Conservation (phyloP, 2,797 vertebrate genomes). For the Harpagifer antarcticus region DNA sequence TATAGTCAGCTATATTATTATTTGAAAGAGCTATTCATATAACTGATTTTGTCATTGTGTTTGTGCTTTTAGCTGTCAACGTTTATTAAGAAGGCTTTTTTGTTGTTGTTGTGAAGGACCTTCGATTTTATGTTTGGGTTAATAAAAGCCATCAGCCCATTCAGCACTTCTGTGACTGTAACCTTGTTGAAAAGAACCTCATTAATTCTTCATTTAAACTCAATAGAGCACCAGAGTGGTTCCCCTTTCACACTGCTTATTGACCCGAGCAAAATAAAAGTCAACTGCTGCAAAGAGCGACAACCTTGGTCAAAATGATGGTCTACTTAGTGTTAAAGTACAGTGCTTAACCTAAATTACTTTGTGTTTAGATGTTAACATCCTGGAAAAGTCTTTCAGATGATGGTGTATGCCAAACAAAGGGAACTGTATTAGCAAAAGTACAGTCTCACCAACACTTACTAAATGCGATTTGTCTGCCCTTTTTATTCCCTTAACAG, state of each 20-base stretch:
- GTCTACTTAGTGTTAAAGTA: constrained; percentile 6
- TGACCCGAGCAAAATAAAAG: constrained; percentile 47
- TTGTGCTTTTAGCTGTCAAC: not conserved
- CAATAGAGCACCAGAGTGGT: constrained; percentile 30
- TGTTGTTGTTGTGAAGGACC: constrained; percentile 29
- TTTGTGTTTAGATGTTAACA: not conserved
- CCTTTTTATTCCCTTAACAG: constrained; percentile 54
- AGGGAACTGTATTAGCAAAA: not conserved
- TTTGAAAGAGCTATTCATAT: not conserved
- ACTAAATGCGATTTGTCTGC: constrained; percentile 36
- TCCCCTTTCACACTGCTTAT: constrained; percentile 45
- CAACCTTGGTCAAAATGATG: constrained; percentile 6
- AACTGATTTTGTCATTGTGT: not conserved
- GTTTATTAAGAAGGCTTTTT: constrained; percentile 8
- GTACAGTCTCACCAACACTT: constrained; percentile 9
- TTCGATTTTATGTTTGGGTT: constrained; percentile 43
- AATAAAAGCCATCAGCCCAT: constrained; percentile 40
- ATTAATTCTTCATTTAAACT: constrained; percentile 57
- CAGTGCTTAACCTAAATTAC: not conserved
- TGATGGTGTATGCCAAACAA: not conserved
- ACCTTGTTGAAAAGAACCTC: constrained; percentile 50
- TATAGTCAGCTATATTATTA: not conserved
- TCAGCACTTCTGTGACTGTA: constrained; percentile 55
- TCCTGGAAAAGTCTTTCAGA: not conserved
- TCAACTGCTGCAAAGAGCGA: constrained; percentile 36